Evolutionary conservation across 1,140 invertebrate genomes (phyloP), one percentile per base, ranked within the genome.

Genomic region (Drosophila orosa): DNA sequence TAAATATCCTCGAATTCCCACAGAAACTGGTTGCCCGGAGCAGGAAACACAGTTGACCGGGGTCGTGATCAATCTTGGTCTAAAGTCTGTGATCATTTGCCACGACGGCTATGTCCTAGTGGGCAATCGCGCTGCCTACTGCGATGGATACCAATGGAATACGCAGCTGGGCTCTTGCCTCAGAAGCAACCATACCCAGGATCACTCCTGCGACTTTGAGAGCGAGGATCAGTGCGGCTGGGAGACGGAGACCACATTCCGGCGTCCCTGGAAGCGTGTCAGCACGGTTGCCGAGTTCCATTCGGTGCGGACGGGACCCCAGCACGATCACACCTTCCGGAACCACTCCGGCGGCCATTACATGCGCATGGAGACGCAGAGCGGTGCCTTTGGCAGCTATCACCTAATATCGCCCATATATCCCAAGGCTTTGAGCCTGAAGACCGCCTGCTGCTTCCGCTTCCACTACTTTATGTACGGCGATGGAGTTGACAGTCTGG

Each of bases 391-490:
- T 19, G 71, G 73, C 0, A 55, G 24, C 19, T 52, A 75, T 25
- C 73, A 79, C 10, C 27, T 92, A 0, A 7, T 82, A 0, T 92
- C 91, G 9, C 91, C 91, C 12, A 75, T 89, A 8, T 92, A 92
- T 55, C 22, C 69, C 1, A 57, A 60, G 1, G 50, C 39, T 1
- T 37, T 91, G 7, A 91, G 78, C 39, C 54, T 91, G 12, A 87
- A 79, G 54, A 90, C 86, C 0, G 78, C 74, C 13, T 92, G 91
- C 57, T 92, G 91, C 25, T 92, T 92, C 40, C 72, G 69, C 15
- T 90, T 92, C 25, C 78, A 85, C 27, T 92, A 91, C 56, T 81
- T 85, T 17, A 92, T 92, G 91, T 92, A 79, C 22, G 91, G 91
- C 7, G 27, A 33, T 1, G 87, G 76, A 13, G 91, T 92, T 3